These are phyloP conservation scores for Alfaro cultratus DNA, from an alignment of 2,797 vertebrate genomes.

Conservation along the genomic window DNA sequence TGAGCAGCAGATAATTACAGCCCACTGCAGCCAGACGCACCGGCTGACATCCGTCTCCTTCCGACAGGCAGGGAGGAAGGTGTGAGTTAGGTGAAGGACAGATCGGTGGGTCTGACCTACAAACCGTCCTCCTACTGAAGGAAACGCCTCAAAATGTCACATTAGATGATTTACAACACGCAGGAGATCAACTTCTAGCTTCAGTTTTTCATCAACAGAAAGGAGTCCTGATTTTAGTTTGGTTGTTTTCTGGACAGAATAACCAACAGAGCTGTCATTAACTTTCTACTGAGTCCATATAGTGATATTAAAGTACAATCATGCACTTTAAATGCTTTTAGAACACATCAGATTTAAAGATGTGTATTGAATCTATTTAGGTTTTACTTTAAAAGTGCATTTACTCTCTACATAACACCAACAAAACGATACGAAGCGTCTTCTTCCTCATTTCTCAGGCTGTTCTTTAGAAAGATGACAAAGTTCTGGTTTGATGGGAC, in stretches of 20 bases:
- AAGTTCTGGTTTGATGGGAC: neutral
- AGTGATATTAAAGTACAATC: too few species aligned
- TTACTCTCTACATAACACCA: constrained; percentile 22
- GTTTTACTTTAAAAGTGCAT: neutral
- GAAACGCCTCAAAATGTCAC: constrained; percentile 7
- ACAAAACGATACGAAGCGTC: neutral
- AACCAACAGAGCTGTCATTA: neutral
- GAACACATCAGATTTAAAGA: too few species aligned
- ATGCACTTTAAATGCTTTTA: too few species aligned
- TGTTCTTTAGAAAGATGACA: neutral
- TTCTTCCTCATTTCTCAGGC: constrained; percentile 28
- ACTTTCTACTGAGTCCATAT: neutral
- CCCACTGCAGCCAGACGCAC: constrained; percentile 51
- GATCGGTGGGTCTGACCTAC: neutral
- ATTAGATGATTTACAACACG: neutral
- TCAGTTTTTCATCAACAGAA: too few species aligned
- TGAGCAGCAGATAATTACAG: constrained; percentile 62
- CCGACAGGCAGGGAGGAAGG: constrained; percentile 37
- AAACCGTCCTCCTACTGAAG: neutral
- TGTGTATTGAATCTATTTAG: neutral
- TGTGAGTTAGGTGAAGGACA: constrained; percentile 29
- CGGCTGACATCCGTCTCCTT: constrained; percentile 42
- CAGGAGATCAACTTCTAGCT: too few species aligned
- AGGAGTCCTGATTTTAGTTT: neutral
- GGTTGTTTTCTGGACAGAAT: neutral